phyloP scores from a whole-genome alignment of 2,797 vertebrate species.

The Anguilla anguilla region DNA sequence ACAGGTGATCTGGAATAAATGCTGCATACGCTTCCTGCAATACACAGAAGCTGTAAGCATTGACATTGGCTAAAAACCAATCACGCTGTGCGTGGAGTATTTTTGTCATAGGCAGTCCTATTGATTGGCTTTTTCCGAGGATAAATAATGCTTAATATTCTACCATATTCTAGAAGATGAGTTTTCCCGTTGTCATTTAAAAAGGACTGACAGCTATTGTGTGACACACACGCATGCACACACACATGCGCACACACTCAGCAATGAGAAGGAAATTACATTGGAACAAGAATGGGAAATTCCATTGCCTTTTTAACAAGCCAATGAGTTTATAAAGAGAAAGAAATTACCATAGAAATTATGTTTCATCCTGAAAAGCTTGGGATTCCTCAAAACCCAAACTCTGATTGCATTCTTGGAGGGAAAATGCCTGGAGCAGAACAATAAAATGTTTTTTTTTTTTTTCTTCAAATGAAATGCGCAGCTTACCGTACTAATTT shows the following conservation, averaged over 20 bases:
- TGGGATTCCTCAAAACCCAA: conserved; percentile 24
- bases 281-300: conserved; percentile 51
- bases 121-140: conserved; percentile 2
- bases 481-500: conserved; percentile 22
- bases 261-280: conserved; percentile 35
- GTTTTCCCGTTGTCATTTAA: conserved; percentile 55
- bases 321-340: conserved; percentile 56
- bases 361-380: conserved; percentile 50
- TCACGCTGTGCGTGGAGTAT: background rate
- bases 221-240: background rate
- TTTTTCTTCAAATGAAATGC: conserved; percentile 44
- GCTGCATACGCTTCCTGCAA: background rate
- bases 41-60: background rate
- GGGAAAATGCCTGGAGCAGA: conserved; percentile 12
- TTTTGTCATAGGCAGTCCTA: background rate
- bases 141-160: conserved; percentile 29
- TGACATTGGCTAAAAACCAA: background rate
- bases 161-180: conserved; percentile 44
- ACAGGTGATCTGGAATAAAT: background rate
- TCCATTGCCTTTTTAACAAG: conserved; percentile 52
- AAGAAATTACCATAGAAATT: conserved; percentile 60
- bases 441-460: conserved; percentile 26
- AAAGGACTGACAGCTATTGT: conserved; percentile 46
- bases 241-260: conserved; percentile 37
- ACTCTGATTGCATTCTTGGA: conserved; percentile 33